phyloP scores from a whole-genome alignment of 1,140 invertebrate species.

The Drosophila burlai region DNA sequence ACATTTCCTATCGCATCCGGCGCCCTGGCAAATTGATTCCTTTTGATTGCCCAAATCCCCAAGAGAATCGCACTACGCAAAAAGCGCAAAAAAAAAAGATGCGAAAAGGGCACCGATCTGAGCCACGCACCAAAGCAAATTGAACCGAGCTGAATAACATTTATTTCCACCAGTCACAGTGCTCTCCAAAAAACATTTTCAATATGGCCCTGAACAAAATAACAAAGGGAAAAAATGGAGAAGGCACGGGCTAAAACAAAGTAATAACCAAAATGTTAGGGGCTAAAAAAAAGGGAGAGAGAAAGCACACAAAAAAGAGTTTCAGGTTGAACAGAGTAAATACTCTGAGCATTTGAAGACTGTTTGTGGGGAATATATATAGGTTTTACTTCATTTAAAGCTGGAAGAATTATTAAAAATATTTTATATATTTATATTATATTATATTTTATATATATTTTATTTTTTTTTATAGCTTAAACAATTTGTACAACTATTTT shows the following conservation, averaged over 20 bases:
- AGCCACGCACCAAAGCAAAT: neutral
- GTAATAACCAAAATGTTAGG: conserved; percentile 10
- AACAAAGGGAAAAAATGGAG: neutral
- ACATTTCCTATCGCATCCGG: conserved; percentile 50
- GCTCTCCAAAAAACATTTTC: conserved; percentile 27
- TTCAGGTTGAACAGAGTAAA: neutral
- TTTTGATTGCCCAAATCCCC: conserved; percentile 65
- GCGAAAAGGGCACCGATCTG: conserved; percentile 3
- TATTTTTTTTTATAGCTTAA: no score
- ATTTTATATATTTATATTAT: no score
- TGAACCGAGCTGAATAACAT: conserved; percentile 22
- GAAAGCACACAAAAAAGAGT: neutral
- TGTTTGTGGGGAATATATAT: neutral
- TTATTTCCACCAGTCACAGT: conserved; percentile 22
- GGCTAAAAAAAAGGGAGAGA: neutral
- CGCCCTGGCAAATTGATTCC: conserved; percentile 61
- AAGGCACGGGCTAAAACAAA: neutral
- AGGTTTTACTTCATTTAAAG: neutral
- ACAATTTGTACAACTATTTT: no score
- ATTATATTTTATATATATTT: no score
- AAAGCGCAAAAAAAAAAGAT: neutral
- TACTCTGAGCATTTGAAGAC: neutral
- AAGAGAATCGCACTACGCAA: conserved; percentile 6
- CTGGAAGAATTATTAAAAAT: no score
- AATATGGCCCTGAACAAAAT: conserved; percentile 7